Percentiles rank a stretch among this genome's conserved stretches.
These are phyloP conservation scores for Brevimyrus niger DNA, from an alignment of 2,113 vertebrate genomes.

Conservation along the genomic window DNA sequence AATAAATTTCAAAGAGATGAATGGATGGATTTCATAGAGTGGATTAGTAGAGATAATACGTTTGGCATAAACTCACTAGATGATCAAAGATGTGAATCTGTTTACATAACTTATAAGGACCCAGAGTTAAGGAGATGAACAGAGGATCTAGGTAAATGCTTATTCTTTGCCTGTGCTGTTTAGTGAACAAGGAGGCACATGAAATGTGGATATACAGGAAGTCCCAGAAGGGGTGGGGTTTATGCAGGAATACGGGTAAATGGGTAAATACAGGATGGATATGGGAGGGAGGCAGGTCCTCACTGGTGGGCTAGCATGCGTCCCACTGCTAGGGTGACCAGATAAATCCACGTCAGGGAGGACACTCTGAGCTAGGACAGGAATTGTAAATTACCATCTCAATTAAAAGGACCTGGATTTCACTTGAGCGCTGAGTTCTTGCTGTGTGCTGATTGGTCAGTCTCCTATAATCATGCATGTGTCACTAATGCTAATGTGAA, in stretches of 20 bases:
- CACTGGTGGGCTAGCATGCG: not conserved
- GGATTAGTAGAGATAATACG: slow-evolving; percentile 11
- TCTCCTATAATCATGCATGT: too few relatives aligned
- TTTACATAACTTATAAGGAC: not conserved
- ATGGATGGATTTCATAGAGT: not conserved
- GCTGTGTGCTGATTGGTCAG: too few relatives aligned
- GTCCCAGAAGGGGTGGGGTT: not conserved
- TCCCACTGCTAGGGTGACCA: too few relatives aligned
- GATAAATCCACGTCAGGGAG: too few relatives aligned
- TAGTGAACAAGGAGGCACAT: not conserved
- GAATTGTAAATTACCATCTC: too few relatives aligned
- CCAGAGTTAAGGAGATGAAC: not conserved
- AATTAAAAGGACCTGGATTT: too few relatives aligned
- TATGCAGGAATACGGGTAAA: not conserved
- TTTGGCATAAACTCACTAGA: slow-evolving; percentile 1
- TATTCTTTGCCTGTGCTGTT: not conserved
- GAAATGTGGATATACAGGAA: not conserved
- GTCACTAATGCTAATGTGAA: too few relatives aligned
- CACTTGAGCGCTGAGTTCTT: too few relatives aligned
- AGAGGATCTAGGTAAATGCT: not conserved
- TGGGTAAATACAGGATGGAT: too few relatives aligned
- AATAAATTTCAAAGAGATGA: slow-evolving; percentile 13
- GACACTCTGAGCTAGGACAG: too few relatives aligned
- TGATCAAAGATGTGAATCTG: slow-evolving; percentile 3
- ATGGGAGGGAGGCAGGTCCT: not conserved